Conservation (phyloP, 2,113 vertebrate genomes). For the Labrus mixtus region DNA sequence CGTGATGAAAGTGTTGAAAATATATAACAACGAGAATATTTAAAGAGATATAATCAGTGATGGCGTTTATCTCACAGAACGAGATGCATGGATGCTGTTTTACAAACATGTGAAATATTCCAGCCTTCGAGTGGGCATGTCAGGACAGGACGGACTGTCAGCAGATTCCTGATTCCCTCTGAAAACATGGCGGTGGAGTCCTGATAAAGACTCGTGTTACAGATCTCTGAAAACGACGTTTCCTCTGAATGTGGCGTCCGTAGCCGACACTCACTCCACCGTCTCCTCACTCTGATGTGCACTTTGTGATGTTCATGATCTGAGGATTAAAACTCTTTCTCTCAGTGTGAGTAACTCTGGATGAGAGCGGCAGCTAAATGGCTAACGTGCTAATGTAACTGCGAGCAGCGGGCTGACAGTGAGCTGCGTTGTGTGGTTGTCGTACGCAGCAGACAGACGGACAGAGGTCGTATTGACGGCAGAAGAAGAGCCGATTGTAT, state of each 20-base stretch:
- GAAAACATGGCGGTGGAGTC: slow-evolving; percentile 5
- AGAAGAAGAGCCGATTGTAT: slow-evolving; percentile 35
- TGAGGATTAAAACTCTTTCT: not conserved
- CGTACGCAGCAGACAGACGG: slow-evolving; percentile 11
- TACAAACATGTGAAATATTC: slow-evolving; percentile 4
- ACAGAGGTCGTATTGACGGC: slow-evolving; percentile 42
- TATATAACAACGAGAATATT: not conserved
- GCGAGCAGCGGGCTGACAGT: not conserved
- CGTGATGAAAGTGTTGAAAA: no score
- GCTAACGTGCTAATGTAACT: not conserved
- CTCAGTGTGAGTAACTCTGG: slow-evolving; percentile 7
- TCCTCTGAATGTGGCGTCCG: no score
- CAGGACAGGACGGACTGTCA: slow-evolving; percentile 3
- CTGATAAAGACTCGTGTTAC: not conserved
- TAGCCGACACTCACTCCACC: not conserved
- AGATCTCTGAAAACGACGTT: no score
- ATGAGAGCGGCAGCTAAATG: slow-evolving; percentile 9
- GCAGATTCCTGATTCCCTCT: slow-evolving; percentile 30
- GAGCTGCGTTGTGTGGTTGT: not conserved
- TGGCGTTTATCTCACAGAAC: not conserved
- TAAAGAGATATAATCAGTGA: no score
- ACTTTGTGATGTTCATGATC: not conserved
- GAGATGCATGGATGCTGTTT: not conserved
- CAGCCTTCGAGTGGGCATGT: slow-evolving; percentile 23
- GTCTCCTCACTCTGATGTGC: not conserved